Evolutionary conservation across 2,888 invertebrate genomes (phyloP).

Genomic region (Plebejus argus): DNA sequence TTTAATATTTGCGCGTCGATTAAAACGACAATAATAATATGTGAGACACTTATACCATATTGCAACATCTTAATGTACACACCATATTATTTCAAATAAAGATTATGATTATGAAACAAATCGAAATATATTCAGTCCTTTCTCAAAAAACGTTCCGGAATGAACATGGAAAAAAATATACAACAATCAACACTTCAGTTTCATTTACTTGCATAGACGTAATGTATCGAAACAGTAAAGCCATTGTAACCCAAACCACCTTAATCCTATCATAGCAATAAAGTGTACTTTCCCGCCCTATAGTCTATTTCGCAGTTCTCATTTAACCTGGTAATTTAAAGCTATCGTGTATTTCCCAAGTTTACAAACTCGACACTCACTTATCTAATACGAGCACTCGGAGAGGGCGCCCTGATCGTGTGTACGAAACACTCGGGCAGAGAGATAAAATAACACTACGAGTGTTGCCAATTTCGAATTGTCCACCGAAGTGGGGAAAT

Average conservation of each 20-base stretch:
- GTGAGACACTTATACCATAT: too few species aligned
- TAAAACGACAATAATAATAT: too few species aligned
- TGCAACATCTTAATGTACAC: too few species aligned
- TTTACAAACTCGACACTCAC: slow-evolving; percentile 35
- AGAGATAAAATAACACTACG: slow-evolving; percentile 33
- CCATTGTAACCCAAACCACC: background rate
- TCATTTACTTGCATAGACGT: background rate
- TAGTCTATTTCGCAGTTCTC: slow-evolving; percentile 25
- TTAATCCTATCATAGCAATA: slow-evolving; percentile 11
- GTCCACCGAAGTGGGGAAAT: slow-evolving; percentile 13
- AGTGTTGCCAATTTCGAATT: slow-evolving; percentile 20
- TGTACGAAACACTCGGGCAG: slow-evolving; percentile 38
- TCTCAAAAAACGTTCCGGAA: too few species aligned
- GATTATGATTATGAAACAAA: too few species aligned
- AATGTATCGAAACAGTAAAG: background rate
- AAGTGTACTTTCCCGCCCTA: background rate
- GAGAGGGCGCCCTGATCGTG: slow-evolving; percentile 36
- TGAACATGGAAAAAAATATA: too few species aligned
- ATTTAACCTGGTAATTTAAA: slow-evolving; percentile 34
- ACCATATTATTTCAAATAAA: too few species aligned
- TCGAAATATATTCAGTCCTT: too few species aligned
- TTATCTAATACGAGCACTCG: slow-evolving; percentile 35
- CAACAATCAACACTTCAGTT: too few species aligned
- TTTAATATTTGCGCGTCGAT: too few species aligned
- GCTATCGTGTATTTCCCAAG: slow-evolving; percentile 36